phyloP scores from a whole-genome alignment of 2,797 vertebrate species.

The Enteromius viviparus region DNA sequence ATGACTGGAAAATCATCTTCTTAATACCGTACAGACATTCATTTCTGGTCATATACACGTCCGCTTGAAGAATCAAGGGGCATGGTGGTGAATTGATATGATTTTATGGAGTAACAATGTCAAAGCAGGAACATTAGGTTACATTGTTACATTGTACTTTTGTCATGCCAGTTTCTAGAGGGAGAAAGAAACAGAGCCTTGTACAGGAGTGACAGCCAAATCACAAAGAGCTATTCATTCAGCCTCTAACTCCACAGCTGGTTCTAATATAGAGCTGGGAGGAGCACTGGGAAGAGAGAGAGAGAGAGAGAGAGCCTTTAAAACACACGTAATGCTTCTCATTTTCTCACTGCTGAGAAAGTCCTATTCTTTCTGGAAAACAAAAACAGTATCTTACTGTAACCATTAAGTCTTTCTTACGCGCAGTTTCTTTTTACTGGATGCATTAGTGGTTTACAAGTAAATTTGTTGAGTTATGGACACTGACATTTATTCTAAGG shows the following conservation, averaged over 20 bases:
- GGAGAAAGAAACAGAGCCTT: slow-evolving; percentile 71
- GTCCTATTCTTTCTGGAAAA: slow-evolving; percentile 66
- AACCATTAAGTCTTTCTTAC: slow-evolving; percentile 7
- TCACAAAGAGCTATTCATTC: slow-evolving; percentile 85
- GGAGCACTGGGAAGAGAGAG: slow-evolving; percentile 22
- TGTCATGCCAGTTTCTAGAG: slow-evolving; percentile 67
- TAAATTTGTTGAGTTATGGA: not conserved
- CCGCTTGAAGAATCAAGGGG: slow-evolving; percentile 1
- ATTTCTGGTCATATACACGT: not conserved
- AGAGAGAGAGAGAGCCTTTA: slow-evolving; percentile 57
- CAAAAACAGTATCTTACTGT: slow-evolving; percentile 23
- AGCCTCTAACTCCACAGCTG: slow-evolving; percentile 78
- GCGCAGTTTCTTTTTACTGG: not conserved
- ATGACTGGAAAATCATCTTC: not conserved
- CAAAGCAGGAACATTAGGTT: slow-evolving; percentile 53
- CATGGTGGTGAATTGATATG: slow-evolving; percentile 36
- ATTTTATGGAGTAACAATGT: slow-evolving; percentile 46
- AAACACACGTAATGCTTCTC: slow-evolving; percentile 72
- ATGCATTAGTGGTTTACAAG: not conserved
- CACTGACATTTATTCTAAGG: not conserved
- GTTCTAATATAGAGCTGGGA: slow-evolving; percentile 75
- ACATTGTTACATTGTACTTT: slow-evolving; percentile 69
- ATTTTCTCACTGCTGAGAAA: slow-evolving; percentile 63
- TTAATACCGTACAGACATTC: not conserved
- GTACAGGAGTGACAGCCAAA: slow-evolving; percentile 72